phyloP scores from a whole-genome alignment of 2,113 vertebrate species.

The Ptyas mucosa region DNA sequence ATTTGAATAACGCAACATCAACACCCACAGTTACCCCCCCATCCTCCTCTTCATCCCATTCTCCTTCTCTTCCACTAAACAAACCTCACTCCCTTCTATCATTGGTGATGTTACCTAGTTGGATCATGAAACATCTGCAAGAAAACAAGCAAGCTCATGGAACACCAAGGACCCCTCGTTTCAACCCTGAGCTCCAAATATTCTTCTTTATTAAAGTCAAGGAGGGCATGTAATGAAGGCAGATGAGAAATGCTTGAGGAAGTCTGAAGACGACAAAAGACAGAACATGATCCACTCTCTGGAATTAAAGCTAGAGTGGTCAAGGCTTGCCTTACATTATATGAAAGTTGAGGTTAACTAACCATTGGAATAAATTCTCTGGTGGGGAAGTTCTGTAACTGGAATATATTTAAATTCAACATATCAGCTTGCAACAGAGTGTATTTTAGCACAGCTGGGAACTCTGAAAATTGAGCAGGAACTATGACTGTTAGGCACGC shows the following conservation, averaged over 20 bases:
- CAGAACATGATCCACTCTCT: not conserved
- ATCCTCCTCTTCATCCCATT: not conserved
- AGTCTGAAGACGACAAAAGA: slow-evolving; percentile 3
- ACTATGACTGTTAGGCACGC: not conserved
- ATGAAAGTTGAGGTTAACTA: not conserved
- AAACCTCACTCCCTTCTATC: not conserved
- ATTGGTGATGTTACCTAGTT: not conserved
- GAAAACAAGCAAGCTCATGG: not conserved
- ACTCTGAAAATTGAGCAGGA: not conserved
- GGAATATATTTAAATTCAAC: slow-evolving; percentile 9
- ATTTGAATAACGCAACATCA: not conserved
- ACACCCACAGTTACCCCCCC: too few species aligned
- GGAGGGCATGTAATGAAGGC: not conserved
- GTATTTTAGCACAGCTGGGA: slow-evolving; percentile 9
- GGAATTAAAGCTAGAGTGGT: slow-evolving; percentile 4
- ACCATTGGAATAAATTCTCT: slow-evolving; percentile 2
- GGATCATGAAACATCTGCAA: not conserved
- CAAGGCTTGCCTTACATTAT: not conserved
- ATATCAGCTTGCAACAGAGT: not conserved
- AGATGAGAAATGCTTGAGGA: not conserved
- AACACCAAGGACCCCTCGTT: not conserved
- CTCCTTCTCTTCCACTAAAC: not conserved
- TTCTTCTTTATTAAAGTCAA: not conserved
- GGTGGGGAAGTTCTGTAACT: not conserved
- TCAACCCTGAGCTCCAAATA: not conserved